These are phyloP conservation scores for Penaeus monodon DNA, from an alignment of 2,888 invertebrate genomes.

Conservation along the genomic window DNA sequence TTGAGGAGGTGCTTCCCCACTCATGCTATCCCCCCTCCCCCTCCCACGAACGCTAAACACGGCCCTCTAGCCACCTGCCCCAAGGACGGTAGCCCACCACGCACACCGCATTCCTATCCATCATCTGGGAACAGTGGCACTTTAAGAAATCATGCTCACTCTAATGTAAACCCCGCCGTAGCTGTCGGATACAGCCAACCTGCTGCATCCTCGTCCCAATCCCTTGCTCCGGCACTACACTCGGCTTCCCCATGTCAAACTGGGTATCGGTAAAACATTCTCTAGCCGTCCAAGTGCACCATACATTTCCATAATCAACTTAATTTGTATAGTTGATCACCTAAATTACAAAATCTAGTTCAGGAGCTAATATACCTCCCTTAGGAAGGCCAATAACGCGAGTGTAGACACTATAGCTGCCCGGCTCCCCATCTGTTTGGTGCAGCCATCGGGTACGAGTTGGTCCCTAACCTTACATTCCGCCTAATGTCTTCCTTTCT, in stretches of 20 bases:
- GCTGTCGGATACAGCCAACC: constrained; percentile 16
- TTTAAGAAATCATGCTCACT: constrained; percentile 39
- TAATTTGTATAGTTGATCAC: no score
- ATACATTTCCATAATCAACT: no score
- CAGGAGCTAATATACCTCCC: no score
- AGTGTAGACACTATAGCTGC: no score
- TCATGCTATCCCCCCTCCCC: neutral
- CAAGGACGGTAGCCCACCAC: constrained; percentile 3
- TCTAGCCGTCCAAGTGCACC: no score
- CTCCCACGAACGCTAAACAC: constrained; percentile 1
- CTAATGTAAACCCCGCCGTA: constrained; percentile 19
- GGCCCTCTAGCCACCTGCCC: neutral
- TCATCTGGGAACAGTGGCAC: constrained; percentile 21
- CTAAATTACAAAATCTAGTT: no score
- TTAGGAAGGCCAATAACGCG: no score
- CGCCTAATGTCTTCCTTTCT: constrained; percentile 19
- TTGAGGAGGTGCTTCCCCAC: neutral
- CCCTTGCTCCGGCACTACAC: neutral
- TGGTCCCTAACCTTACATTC: constrained; percentile 14
- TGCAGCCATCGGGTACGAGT: neutral
- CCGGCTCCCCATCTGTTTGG: neutral
- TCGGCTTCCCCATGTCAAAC: neutral
- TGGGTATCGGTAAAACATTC: no score
- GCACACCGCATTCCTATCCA: constrained; percentile 29
- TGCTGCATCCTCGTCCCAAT: constrained; percentile 30